Percentiles rank a stretch among this genome's conserved stretches.
Conservation (phyloP, 2,113 vertebrate genomes). For the Alexandromys fortis region DNA sequence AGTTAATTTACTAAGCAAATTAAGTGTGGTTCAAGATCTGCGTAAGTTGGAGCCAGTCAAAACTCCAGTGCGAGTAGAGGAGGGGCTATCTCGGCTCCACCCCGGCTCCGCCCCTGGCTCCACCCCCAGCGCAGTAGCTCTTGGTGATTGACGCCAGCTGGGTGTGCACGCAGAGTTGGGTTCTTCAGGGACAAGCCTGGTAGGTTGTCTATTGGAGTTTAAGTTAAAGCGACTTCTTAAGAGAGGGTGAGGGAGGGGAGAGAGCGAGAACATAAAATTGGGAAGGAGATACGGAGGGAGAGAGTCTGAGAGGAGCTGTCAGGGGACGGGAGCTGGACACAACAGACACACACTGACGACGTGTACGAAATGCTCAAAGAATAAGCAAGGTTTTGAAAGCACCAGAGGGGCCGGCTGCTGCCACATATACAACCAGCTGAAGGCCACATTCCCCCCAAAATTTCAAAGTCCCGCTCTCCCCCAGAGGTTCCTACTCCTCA, state of each 20-base stretch:
- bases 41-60: background rate
- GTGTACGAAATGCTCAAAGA: background rate
- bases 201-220: background rate
- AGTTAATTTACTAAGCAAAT: background rate
- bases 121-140: background rate
- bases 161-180: no score
- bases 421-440: background rate
- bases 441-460: background rate
- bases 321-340: no score
- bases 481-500: background rate
- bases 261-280: background rate
- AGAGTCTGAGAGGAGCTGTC: background rate
- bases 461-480: background rate
- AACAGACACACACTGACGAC: no score
- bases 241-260: background rate
- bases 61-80: background rate
- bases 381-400: background rate
- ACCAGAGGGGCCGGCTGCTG: no score
- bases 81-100: background rate
- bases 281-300: background rate
- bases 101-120: no score
- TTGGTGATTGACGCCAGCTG: background rate
- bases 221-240: background rate
- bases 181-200: background rate
- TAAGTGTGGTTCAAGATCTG: background rate